phyloP scores from a whole-genome alignment of 2,888 invertebrate species.

The Xestia ashworthii region DNA sequence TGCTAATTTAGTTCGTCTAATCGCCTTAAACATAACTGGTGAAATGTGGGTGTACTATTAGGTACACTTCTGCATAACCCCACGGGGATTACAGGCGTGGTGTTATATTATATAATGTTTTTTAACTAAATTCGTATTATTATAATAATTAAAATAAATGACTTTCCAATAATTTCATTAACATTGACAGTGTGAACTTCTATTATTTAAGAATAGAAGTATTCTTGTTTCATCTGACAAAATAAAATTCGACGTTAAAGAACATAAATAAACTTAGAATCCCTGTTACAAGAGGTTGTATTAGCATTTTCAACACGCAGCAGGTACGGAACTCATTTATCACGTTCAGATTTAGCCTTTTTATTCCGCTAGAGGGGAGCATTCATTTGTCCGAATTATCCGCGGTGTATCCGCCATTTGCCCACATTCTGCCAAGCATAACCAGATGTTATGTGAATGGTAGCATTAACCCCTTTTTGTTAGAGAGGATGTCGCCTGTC shows the following conservation, averaged over 20 bases:
- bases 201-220: background rate
- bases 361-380: constrained; percentile 54
- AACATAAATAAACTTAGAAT: constrained; percentile 3
- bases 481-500: constrained; percentile 11
- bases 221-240: background rate
- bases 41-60: background rate
- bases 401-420: constrained; percentile 58
- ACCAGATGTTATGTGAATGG: constrained; percentile 54
- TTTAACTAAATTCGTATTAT: background rate
- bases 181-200: background rate
- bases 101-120: background rate
- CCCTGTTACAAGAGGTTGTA: background rate
- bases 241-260: background rate
- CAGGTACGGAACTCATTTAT: constrained; percentile 42
- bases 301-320: constrained; percentile 20
- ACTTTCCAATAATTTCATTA: background rate
- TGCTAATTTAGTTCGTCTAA: too few relatives aligned
- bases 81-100: background rate
- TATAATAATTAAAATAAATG: background rate
- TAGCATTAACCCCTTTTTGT: constrained; percentile 49
- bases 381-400: constrained; percentile 67
- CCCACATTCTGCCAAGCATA: constrained; percentile 52
- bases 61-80: background rate
- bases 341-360: constrained; percentile 49
- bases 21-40: background rate